phyloP scores from a whole-genome alignment of 2,113 vertebrate genomes.

The Pterocles gutturalis region DNA sequence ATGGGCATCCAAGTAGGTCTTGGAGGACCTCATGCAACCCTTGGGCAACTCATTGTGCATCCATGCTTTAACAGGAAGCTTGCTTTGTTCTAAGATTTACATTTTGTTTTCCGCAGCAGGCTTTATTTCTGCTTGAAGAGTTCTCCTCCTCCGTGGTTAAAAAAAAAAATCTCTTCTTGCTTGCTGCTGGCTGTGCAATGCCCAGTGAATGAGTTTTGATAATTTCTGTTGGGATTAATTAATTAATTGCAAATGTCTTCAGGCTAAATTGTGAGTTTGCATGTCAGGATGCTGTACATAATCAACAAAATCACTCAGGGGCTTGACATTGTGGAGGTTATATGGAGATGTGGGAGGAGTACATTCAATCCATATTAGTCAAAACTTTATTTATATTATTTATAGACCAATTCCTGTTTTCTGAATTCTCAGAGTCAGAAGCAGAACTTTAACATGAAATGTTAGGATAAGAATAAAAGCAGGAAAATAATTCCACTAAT shows the following conservation, averaged over 20 bases:
- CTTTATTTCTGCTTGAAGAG: constrained; percentile 53
- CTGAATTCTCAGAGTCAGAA: background rate
- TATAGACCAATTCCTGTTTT: background rate
- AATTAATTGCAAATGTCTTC: constrained; percentile 66
- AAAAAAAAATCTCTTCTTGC: constrained; percentile 4
- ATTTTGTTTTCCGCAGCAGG: constrained; percentile 37
- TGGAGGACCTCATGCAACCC: constrained; percentile 20
- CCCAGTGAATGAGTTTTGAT: constrained; percentile 43
- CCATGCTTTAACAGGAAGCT: constrained; percentile 27
- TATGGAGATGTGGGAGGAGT: constrained; percentile 14
- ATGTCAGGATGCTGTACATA: constrained; percentile 60
- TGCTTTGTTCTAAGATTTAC: constrained; percentile 50
- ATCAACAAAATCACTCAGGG: constrained; percentile 46
- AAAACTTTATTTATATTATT: constrained; percentile 28
- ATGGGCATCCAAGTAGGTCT: background rate
- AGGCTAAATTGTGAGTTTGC: constrained; percentile 49
- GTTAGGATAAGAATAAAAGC: background rate
- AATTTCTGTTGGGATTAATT: constrained; percentile 70
- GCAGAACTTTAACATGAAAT: background rate
- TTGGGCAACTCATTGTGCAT: constrained; percentile 29
- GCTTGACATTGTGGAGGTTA: constrained; percentile 36
- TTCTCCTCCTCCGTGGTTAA: background rate
- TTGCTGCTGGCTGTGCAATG: constrained; percentile 59
- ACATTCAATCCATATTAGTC: constrained; percentile 6
- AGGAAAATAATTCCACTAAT: background rate